These are phyloP conservation scores for Apodemia hepburni DNA, from an alignment of 2,888 invertebrate species.

Conservation along the genomic window DNA sequence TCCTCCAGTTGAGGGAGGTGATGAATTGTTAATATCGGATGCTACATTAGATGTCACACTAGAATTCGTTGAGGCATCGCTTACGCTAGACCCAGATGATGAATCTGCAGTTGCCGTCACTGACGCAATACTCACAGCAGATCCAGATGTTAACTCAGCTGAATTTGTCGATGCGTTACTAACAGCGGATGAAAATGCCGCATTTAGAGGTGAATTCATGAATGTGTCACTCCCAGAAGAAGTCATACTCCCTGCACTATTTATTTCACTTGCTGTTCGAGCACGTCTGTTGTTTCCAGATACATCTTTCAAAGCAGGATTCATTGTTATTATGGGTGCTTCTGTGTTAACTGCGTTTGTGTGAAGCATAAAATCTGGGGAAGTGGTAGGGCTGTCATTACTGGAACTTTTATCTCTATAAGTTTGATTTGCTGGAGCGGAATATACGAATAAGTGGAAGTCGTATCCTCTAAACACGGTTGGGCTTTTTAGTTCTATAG, in stretches of 20 bases:
- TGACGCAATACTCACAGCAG: neutral
- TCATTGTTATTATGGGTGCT: neutral
- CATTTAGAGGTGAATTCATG: neutral
- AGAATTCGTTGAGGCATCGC: conserved; percentile 2
- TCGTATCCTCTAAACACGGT: conserved; percentile 59
- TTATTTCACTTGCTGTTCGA: neutral
- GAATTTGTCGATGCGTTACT: conserved; percentile 6
- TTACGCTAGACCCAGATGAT: neutral
- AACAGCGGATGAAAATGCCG: neutral
- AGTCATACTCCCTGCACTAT: neutral
- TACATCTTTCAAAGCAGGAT: neutral
- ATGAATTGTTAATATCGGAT: neutral
- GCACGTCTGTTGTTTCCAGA: neutral
- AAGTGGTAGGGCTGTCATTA: neutral
- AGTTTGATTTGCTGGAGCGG: conserved; percentile 32
- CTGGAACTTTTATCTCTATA: neutral
- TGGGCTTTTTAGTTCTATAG: conserved; percentile 62
- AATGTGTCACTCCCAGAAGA: neutral
- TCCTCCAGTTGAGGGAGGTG: neutral
- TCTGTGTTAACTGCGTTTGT: conserved; percentile 1
- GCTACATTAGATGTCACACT: neutral
- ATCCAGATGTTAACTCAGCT: neutral
- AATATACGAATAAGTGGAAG: conserved; percentile 56
- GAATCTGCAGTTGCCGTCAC: conserved; percentile 1
- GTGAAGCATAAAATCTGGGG: neutral